Evolutionary conservation across 1,140 invertebrate genomes (phyloP), one percentile per base, ranked within the genome.

Genomic region (Drosophila obscura): DNA sequence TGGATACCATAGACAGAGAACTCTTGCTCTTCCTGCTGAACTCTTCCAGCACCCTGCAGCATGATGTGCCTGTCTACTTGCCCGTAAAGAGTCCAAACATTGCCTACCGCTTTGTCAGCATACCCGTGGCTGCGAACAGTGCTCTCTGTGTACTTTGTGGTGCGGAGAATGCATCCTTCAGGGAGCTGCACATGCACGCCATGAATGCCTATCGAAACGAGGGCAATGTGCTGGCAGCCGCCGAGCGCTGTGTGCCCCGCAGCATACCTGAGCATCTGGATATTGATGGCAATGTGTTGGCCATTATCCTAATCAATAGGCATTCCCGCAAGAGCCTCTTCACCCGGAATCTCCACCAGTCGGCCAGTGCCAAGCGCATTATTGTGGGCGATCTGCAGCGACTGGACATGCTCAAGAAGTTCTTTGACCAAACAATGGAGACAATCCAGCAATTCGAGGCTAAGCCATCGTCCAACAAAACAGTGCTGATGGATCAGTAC

Each of bases 21-120:
- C 93, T 97, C 2, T 88, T 97, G 8, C 93, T 94, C 0, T 92
- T 95, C 16, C 92, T 96, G 28, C 92, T 96, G 0, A 92, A 92
- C 11, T 92, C 93, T 2, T 94, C 95, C 60, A 93, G 93, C 73
- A 92, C 92, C 45, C 93, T 93, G 48, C 94, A 94, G 6, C 93
- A 94, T 68, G 96, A 97, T 92, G 92, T 96, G 51, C 95, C 96
- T 9, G 94, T 97, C 9, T 97, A 95, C 92, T 91, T 97, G 26
- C 96, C 96, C 2, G 93, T 94, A 28, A 96, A 94, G 80, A 96
- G 96, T 91, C 96, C 96, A 45, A 95, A 87, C 46, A 91, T 91
- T 51, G 90, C 81, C 11, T 91, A 90, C 52, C 64, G 90, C 0
- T 91, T 91, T 45, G 82, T 91, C 11, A 88, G 76, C n/a, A 77